These are phyloP conservation scores for Marmota flaviventris DNA, from an alignment of 2,113 vertebrate species.

Conservation along the genomic window DNA sequence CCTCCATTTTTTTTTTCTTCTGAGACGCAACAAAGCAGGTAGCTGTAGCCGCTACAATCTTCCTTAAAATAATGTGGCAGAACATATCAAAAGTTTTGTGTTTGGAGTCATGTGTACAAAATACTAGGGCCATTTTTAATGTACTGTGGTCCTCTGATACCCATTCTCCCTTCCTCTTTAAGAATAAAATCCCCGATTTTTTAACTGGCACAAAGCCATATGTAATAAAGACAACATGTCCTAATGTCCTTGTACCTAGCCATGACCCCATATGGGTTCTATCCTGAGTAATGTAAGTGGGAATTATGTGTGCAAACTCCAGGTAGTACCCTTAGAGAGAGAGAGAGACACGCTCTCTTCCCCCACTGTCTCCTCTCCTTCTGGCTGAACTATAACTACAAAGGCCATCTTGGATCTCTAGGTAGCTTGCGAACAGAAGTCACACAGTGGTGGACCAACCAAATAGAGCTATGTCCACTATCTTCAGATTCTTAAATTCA, in stretches of 20 bases:
- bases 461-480: neutral
- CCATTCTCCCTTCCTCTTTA: neutral
- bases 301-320: neutral
- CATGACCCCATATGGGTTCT: neutral
- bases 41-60: neutral
- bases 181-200: neutral
- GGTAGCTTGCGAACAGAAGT: neutral
- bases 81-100: neutral
- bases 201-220: neutral
- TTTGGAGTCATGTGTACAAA: neutral
- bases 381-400: neutral
- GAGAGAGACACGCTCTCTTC: neutral
- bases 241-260: neutral
- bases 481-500: neutral
- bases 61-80: neutral
- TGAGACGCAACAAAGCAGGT: neutral
- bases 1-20: neutral
- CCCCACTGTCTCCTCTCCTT: neutral
- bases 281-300: neutral
- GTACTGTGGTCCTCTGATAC: neutral
- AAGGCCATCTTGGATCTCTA: neutral
- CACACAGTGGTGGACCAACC: neutral
- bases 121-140: neutral
- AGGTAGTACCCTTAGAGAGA: neutral
- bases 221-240: slow-evolving; percentile 3